Evolutionary conservation across 1,140 invertebrate genomes (phyloP), one percentile per base, ranked within the genome.

Genomic region (Tyrophagus putrescentiae): DNA sequence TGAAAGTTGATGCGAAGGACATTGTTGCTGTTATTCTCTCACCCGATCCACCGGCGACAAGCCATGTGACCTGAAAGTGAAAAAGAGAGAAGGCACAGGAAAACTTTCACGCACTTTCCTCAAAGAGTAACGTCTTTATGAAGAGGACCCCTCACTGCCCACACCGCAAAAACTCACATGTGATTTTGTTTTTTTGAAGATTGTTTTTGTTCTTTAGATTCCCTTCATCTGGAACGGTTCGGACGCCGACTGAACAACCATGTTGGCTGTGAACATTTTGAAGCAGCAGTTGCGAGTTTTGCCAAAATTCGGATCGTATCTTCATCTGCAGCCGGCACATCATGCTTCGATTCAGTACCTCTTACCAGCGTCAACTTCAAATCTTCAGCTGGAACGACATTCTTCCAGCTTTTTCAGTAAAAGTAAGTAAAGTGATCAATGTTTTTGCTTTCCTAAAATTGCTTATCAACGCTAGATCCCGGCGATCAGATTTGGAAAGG

Each of bases 401-500:
- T 31, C 27, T 27, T 54, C 3, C 5, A 54, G 52, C 13, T 54
- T 54, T 33, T 54, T 54, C 31, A 54, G 2, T 3, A 31, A 34
- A 54, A 54, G 52, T 54, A 27, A 27, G 41, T 54, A 31, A 28
- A 54, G n/a, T 13, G 25, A 32, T 32, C 25, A 21, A 2, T 52
- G 32, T 3, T 2, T 9, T n/a, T n/a, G n/a, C n/a, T n/a, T n/a
- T n/a, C n/a, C n/a, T 16, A 16, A 34, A 1, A 31, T 42, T 57
- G 9, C 60, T 64, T 65, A 69, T 74, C 42, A n/a, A n/a, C n/a
- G n/a, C n/a, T 65, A 89, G 85, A 83, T 48, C 76, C 84, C 59
- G 87, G 84, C 21, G 79, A 85, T 21, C 74, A 83, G 48, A 72
- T 98, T 66, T 98, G 95, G 94, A 91, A 92, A 71, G 86, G 89